Base-by-base conservation (phyloP, 2,797 vertebrate species). In the Argyrosomus regius region DNA sequence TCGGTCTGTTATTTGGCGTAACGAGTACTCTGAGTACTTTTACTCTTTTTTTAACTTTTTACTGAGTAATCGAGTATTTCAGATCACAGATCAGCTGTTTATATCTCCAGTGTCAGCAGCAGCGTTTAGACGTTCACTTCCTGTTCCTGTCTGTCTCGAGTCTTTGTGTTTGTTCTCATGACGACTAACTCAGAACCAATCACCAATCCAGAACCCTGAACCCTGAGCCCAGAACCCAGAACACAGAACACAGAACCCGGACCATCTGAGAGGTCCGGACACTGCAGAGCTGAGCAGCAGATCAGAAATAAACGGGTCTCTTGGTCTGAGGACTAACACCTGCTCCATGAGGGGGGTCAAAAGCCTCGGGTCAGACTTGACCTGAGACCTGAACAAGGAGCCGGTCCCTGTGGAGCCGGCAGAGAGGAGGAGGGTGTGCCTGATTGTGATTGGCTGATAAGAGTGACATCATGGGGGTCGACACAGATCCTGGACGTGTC, bases 131-230 rank as follows among this genome's bases (percentile, higher is more conserved):
- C 65, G 73, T 58, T 22, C 4, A 66, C 60, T 77, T 82, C 69
- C 72, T 69, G 62, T 53, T 72, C 12, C 66, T 78, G 72, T 64
- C 57, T 81, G 58, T 18, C 54, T 59, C 57, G 82, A 26, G 24
- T 81, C 80, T 87, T 85, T 84, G 73, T 82, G 72, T 71, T 77
- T 52, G 88, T 87, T 82, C 83, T 80, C 85, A 86, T 87, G 87
- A 79, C 82, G 63, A 87, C 87, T 1, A 68, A 24, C 69, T 82
- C 73, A 52, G 59, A 59, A 66, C 78, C 76, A 59, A 49, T 43
- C 22, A 11, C 20, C 1, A 31, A 1, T 31, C 31, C 31, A 31
- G 6, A 31, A 31, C 5, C 5, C 31, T 1, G 31, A 31, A 31
- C 31, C 1, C 31, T 6, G 31, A 35, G 9, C 35, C 6, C 6